These are phyloP conservation scores for Siphlonurus alternatus DNA, from an alignment of 2,888 invertebrate genomes.

Conservation along the genomic window DNA sequence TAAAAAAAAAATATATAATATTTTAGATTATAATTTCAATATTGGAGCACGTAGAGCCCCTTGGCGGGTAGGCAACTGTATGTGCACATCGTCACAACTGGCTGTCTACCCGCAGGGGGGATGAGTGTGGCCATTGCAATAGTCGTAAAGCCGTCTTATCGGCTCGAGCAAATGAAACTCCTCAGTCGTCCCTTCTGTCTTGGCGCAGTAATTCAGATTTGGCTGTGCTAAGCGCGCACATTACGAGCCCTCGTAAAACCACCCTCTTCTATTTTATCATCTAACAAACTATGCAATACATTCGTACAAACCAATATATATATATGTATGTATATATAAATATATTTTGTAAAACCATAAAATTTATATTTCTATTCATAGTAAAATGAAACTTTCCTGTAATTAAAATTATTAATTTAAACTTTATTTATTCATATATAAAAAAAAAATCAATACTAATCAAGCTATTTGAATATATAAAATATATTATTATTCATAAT, in stretches of 20 bases:
- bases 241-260: not conserved
- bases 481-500: no score
- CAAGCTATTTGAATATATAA: no score
- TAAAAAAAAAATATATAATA: not conserved
- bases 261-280: not conserved
- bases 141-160: slow-evolving; percentile 2
- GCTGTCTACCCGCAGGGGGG: not conserved
- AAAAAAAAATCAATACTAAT: no score
- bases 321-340: no score
- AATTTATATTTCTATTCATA: no score
- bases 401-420: no score
- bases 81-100: not conserved
- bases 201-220: slow-evolving; percentile 2
- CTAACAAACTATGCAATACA: no score
- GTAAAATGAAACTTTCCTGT: no score
- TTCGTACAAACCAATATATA: no score
- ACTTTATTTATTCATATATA: no score
- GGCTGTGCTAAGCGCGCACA: not conserved
- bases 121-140: slow-evolving; percentile 1
- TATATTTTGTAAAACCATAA: no score
- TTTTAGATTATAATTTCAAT: not conserved
- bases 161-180: slow-evolving; percentile 2
- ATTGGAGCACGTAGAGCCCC: no score
- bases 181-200: not conserved
- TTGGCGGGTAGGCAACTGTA: not conserved